phyloP scores from a whole-genome alignment of 1,140 invertebrate genomes.

The Holcopasites calliopsidis region DNA sequence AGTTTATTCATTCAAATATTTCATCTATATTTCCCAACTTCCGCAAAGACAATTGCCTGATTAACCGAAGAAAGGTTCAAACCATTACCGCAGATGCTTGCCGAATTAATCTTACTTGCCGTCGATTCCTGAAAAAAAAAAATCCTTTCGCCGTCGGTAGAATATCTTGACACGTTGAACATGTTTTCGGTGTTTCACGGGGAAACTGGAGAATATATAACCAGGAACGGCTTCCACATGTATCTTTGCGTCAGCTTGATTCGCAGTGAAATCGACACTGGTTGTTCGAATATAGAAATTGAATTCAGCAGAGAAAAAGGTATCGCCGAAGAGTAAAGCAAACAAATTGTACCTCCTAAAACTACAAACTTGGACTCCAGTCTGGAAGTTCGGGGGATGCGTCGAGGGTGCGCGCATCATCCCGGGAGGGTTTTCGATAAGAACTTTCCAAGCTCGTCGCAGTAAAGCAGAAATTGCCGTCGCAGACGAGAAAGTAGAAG shows the following conservation, averaged over 20 bases:
- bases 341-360: neutral
- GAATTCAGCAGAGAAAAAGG: too few species aligned
- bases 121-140: neutral
- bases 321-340: too few species aligned
- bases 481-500: neutral
- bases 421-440: neutral
- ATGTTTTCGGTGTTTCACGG: slow-evolving; percentile 6
- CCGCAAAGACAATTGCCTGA: too few species aligned
- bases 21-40: too few species aligned
- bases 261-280: slow-evolving; percentile 29
- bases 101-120: slow-evolving; percentile 31
- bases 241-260: slow-evolving; percentile 10
- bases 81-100: neutral
- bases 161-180: neutral
- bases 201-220: neutral
- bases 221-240: slow-evolving; percentile 25
- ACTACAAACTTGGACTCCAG: neutral
- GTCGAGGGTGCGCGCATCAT: neutral
- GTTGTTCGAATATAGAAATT: too few species aligned
- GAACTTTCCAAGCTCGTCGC: neutral
- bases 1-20: neutral
- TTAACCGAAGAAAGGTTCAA: neutral
- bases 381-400: neutral
- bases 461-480: slow-evolving; percentile 23
- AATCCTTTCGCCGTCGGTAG: slow-evolving; percentile 29